Evolutionary conservation across 2,797 vertebrate species (phyloP).

Genomic region (Eulemur rubriventer): DNA sequence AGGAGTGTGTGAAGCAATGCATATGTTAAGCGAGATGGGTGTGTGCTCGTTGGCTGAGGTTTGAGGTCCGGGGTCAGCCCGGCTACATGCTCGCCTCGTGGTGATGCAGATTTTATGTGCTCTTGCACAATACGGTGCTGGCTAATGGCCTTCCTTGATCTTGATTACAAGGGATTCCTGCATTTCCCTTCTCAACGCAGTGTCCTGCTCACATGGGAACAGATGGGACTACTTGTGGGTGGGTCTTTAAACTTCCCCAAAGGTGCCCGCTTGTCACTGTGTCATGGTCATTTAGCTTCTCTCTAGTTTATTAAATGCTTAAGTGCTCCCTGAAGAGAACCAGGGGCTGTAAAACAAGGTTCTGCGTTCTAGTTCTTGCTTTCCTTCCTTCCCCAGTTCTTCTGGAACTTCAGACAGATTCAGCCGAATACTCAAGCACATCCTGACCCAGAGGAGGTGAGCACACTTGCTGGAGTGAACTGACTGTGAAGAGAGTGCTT

Average conservation of each 20-base stretch:
- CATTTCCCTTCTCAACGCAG: neutral
- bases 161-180: neutral
- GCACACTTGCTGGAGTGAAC: fast-evolving
- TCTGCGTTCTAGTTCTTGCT: neutral
- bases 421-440: slow-evolving; percentile 93
- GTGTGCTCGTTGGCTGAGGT: neutral
- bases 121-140: fast-evolving
- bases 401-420: slow-evolving; percentile 90
- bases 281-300: neutral
- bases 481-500: fast-evolving
- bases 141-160: neutral
- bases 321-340: neutral
- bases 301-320: neutral
- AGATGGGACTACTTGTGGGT: neutral
- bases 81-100: fast-evolving
- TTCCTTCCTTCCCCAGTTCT: slow-evolving; percentile 82
- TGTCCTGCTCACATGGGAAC: neutral
- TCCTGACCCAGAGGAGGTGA: slow-evolving; percentile 94
- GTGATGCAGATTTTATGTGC: neutral
- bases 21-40: fast-evolving
- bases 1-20: neutral
- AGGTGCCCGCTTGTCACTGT: neutral
- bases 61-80: neutral
- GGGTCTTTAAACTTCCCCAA: neutral
- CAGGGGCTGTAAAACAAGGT: neutral